Evolutionary conservation across 2,797 vertebrate genomes (phyloP), one percentile per base, ranked within the genome.

Genomic region (Psittacula derbiana): DNA sequence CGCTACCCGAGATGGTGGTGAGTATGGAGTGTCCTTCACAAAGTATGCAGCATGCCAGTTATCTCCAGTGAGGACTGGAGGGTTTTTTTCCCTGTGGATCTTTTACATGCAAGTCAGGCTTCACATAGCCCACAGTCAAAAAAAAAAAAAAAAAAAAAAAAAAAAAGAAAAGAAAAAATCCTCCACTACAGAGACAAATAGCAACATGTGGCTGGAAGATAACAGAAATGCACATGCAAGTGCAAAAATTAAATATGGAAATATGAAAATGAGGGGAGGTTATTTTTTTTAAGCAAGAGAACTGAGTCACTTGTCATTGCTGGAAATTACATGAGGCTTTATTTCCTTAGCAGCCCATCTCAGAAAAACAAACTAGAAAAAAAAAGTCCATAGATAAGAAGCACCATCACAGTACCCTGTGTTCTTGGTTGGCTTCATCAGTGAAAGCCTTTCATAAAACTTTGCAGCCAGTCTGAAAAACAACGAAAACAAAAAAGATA

Each of bases 221-320:
- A 96, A 94, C 85, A 96, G 87, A 91, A 95, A 93, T 2, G 27
- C 71, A 95, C 73, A 95, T 75, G 86, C 78, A 67, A 95, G 75
- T 66, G 90, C 61, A 92, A 96, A 97, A 97, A 97, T 96, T 95
- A 97, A 98, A 98, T 96, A 97, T 97, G 95, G 82, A 97, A 96
- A 97, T 97, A 97, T 94, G 92, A 97, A 97, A 97, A 97, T 97
- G 80, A 97, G 27, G 71, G 53, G 6, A 8, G 38, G 12, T 33
- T 73, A 33, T 33, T 40, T 80, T 21, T 75, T 79, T 64, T 20
- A 52, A 72, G 82, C 70, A 80, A 71, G 75, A 91, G 38, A 86
- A 91, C 80, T 86, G 85, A 92, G 97, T 96, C 95, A 95, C 66
- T 97, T 96, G 91, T 96, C 81, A 80, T 92, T 93, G 78, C 91